Evolutionary conservation across 2,888 invertebrate genomes (phyloP), one percentile per base, ranked within the genome.

Genomic region (Erynnis tages): DNA sequence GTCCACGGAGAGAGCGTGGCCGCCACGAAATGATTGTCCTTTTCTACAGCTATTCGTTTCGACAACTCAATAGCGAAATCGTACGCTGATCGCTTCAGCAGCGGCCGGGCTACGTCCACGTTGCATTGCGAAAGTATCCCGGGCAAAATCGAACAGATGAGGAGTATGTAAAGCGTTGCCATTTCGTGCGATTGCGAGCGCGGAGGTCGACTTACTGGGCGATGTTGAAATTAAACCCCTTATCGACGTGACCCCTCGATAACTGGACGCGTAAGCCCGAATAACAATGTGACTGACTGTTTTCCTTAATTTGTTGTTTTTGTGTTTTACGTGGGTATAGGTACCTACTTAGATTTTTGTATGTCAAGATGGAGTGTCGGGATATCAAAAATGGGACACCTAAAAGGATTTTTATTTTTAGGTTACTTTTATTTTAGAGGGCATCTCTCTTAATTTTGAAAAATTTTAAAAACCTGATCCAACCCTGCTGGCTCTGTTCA

Each of bases 1-100:
- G 75, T 68, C 88, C 88, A 86, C 13, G 78, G 68, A 0, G 86
- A 86, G 0, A 86, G 56, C 0, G 82, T 74, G 0, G 86, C 85
- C 0, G 76, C 58, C 0, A 85, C 66, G 58, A 86, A 88, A 43
- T 88, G 88, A 14, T 76, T 73, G 0, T 86, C 85, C 0, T 76
- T 79, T 10, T 85, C 82, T 27, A 70, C 64, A 46, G 63, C 63
- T 49, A 68, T 61, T 61, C 65, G 61, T 41, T 25, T 50, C 10
- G 61, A 40, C 58, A 71, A 58, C 59, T 57, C 59, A 53, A 61
- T 45, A 56, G 60, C 60, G 65, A 60, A 67, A 10, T 73, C 72
- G 50, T 67, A 69, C 1, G 70, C 62, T 1, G 69, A 55, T 21
- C 72, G 63, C 14, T 55, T 60, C 14, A 73, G 58, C 2, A 19